Evolutionary conservation across 1,140 invertebrate genomes (phyloP), one percentile per base, ranked within the genome.

Genomic region (Heliconius melpomene): DNA sequence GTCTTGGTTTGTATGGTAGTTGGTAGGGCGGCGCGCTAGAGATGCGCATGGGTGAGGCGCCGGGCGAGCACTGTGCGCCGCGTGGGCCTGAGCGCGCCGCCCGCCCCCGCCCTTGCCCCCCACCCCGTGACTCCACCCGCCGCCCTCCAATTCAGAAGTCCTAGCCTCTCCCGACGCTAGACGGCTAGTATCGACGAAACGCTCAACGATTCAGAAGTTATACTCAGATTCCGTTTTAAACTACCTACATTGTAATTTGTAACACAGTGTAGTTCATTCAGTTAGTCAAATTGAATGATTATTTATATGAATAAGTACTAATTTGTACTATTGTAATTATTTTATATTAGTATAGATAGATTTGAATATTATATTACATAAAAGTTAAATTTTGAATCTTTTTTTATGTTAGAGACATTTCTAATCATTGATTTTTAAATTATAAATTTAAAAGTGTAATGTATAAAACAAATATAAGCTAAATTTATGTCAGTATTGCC

Each of bases 1-100:
- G 87, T 83, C 89, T 85, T 80, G 88, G 88, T 86, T 85, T 90
- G 86, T 91, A 84, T 88, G 88, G 88, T 87, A 85, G 82, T 84
- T 87, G 88, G 84, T 83, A 83, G 84, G 84, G 40, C 40, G 40
- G 40, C 40, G 40, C 40, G 40, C 40, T 13, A 86, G 87, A 93
- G 89, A 92, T 93, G 93, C 91, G 93, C 92, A 86, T 91, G 86
- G 89, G 83, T 86, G 79, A 87, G 90, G 89, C 90, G 89, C 87
- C 91, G 87, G 91, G 90, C 91, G 91, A 93, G 92, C 88, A 95
- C 94, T 95, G 93, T 84, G 84, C 71, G 36, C 71, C 71, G 29
- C 29, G 77, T 82, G 40, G 40, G 11, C 40, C 40, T 3, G 40
- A 11, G 80, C 83, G 83, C 80, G 46, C 80, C 84, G 78, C 84